phyloP scores from a whole-genome alignment of 2,888 invertebrate genomes.

The Hydropsyche betteni region DNA sequence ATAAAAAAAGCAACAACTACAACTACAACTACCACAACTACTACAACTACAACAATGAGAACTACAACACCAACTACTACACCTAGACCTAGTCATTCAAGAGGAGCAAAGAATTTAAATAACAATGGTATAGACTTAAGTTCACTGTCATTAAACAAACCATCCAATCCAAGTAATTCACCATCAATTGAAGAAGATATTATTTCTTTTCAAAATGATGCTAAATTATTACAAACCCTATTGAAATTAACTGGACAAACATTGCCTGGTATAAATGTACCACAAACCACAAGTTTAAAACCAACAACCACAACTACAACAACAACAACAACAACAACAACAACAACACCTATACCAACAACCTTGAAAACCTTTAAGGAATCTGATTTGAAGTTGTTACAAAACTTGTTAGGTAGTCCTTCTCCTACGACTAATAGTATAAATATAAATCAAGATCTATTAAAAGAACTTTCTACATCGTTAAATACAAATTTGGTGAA shows the following conservation, averaged over 20 bases:
- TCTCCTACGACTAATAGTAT: conserved; percentile 54
- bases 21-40: conserved; percentile 54
- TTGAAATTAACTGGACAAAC: conserved; percentile 51
- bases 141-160: conserved; percentile 20
- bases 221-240: conserved; percentile 54
- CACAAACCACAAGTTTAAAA: conserved; percentile 41
- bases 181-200: conserved; percentile 53
- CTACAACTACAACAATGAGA: conserved; percentile 49
- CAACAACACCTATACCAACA: conserved; percentile 41
- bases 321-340: conserved; percentile 38
- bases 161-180: neutral
- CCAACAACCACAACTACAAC: conserved; percentile 40
- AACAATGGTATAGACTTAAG: conserved; percentile 9
- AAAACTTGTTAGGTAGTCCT: conserved; percentile 60
- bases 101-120: conserved; percentile 47
- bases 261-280: conserved; percentile 44
- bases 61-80: conserved; percentile 41
- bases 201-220: conserved; percentile 53
- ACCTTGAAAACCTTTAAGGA: conserved; percentile 41
- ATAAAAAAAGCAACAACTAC: conserved; percentile 53
- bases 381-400: conserved; percentile 58
- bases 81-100: conserved; percentile 43
- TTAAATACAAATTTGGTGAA: conserved; percentile 40
- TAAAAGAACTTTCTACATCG: conserved; percentile 52
- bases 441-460: conserved; percentile 44